phyloP scores from a whole-genome alignment of 2,797 vertebrate genomes.

The Eptatretus atami region DNA sequence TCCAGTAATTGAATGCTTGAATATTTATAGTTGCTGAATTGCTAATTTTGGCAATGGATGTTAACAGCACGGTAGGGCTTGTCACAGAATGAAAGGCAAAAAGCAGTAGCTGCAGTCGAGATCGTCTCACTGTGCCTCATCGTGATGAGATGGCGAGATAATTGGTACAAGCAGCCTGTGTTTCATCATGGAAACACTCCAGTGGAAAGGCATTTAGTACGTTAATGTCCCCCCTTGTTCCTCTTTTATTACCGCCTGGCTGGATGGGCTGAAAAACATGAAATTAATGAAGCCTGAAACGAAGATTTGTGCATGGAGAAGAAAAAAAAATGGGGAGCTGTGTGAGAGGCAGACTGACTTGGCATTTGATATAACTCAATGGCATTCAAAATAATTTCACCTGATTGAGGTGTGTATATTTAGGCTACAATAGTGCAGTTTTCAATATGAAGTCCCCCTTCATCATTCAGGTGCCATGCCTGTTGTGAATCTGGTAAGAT shows the following conservation, averaged over 20 bases:
- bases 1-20: slow-evolving; percentile 5
- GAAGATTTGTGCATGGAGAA: not conserved
- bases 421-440: no score
- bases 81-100: not conserved
- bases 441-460: no score
- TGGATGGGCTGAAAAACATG: not conserved
- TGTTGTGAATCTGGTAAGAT: no score
- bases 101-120: not conserved
- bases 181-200: slow-evolving; percentile 5
- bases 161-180: slow-evolving; percentile 3
- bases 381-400: no score
- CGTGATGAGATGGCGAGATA: slow-evolving; percentile 6
- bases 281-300: no score
- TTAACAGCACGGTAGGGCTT: not conserved
- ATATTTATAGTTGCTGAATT: slow-evolving; percentile 6
- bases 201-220: slow-evolving; percentile 5
- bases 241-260: slow-evolving; percentile 5
- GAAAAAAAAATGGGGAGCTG: not conserved
- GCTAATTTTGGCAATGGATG: slow-evolving; percentile 3
- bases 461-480: no score
- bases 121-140: slow-evolving; percentile 3
- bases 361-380: no score
- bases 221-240: not conserved
- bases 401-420: no score
- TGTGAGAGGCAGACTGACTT: no score